Evolutionary conservation across 2,797 vertebrate species (phyloP).

Genomic region (Micromesistius poutassou): DNA sequence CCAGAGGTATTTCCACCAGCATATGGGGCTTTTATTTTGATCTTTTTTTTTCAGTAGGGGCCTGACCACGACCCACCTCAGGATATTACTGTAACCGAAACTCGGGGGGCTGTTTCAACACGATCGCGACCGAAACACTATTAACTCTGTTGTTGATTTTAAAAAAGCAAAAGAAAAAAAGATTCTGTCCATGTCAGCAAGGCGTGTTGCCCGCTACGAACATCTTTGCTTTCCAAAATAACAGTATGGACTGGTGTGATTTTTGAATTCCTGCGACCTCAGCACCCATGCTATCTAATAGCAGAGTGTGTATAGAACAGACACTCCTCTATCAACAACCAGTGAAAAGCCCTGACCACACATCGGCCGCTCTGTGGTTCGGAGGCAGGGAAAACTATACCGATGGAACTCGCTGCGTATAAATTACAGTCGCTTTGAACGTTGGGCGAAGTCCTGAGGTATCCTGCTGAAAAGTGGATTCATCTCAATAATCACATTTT

Average conservation of each 20-base stretch:
- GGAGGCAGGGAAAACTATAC: not conserved
- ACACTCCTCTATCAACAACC: not conserved
- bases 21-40: not conserved
- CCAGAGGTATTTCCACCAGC: constrained; percentile 2
- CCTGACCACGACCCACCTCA: not conserved
- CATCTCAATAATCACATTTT: not conserved
- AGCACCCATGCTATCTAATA: constrained; percentile 1
- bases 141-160: not conserved
- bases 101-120: not conserved
- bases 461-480: not conserved
- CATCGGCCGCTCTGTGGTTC: not conserved
- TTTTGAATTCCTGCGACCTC: not conserved
- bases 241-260: not conserved
- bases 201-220: not conserved
- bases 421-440: not conserved
- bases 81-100: not conserved
- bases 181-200: not conserved
- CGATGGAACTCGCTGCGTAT: not conserved
- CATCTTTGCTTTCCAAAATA: constrained; percentile 4
- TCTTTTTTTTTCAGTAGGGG: not conserved
- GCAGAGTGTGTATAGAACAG: not conserved
- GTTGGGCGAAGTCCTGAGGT: not conserved
- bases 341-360: not conserved
- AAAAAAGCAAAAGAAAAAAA: not conserved
- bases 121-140: not conserved